These are phyloP conservation scores for Trissonchulus latispiculum DNA, from an alignment of 2,888 invertebrate species.

Conservation along the genomic window DNA sequence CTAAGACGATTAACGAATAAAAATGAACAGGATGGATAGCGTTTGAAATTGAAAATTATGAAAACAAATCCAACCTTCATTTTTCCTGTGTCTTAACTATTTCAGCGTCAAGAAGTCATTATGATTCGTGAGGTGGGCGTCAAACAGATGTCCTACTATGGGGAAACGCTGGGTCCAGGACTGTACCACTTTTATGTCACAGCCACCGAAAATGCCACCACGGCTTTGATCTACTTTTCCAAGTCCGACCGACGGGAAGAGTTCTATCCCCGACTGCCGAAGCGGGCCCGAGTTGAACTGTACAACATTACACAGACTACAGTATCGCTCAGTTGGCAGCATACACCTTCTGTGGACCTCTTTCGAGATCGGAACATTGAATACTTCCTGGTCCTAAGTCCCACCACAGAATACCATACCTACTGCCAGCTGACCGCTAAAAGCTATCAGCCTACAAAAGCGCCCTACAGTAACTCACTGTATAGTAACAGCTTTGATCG, in stretches of 20 bases:
- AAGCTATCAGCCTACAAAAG: not conserved
- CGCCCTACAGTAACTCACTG: not conserved
- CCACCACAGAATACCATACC: conserved; percentile 2
- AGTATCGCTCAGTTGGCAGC: conserved; percentile 3
- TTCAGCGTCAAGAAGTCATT: too few species aligned
- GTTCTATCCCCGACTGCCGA: conserved; percentile 15
- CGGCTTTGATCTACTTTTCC: conserved; percentile 11
- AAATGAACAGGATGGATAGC: too few species aligned
- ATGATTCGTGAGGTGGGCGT: conserved; percentile 17
- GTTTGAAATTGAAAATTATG: too few species aligned
- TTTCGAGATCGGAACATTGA: not conserved
- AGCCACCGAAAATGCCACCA: conserved; percentile 12
- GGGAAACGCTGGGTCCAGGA: conserved; percentile 1
- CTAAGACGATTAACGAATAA: too few species aligned
- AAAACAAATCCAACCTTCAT: too few species aligned
- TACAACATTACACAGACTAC: not conserved
- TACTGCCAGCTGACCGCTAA: conserved; percentile 4
- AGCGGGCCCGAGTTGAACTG: not conserved
- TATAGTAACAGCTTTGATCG: not conserved
- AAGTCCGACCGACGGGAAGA: not conserved
- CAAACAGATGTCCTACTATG: not conserved
- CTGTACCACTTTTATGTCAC: conserved; percentile 5
- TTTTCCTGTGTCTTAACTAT: too few species aligned
- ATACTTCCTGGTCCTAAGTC: conserved; percentile 14
- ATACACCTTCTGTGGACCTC: conserved; percentile 1